phyloP scores from a whole-genome alignment of 2,797 vertebrate species.

The Chelon auratus region DNA sequence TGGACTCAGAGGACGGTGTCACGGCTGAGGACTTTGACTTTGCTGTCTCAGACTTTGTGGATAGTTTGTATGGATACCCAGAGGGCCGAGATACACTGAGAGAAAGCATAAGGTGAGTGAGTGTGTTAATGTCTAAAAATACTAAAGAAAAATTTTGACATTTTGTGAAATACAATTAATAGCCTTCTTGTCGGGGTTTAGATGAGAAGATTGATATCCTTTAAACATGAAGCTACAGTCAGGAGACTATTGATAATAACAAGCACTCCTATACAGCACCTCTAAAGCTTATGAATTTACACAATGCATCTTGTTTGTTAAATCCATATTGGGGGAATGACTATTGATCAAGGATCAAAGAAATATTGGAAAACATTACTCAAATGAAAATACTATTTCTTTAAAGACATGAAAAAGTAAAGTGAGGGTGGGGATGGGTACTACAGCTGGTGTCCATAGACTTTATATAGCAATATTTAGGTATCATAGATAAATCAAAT shows the following conservation, averaged over 20 bases:
- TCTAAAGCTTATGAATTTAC: background rate
- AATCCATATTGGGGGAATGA: background rate
- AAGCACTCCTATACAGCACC: too few species aligned
- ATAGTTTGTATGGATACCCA: slow-evolving; percentile 95
- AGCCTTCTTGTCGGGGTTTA: background rate
- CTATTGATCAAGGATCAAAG: background rate
- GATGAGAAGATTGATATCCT: background rate
- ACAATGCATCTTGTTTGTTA: background rate
- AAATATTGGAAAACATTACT: background rate
- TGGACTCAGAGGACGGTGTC: slow-evolving; percentile 94
- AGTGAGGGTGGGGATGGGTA: background rate
- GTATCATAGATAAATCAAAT: slow-evolving; percentile 1
- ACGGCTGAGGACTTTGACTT: slow-evolving; percentile 95
- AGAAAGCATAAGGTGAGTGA: slow-evolving; percentile 89
- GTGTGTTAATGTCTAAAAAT: background rate
- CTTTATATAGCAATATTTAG: slow-evolving; percentile 8
- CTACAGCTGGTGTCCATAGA: background rate
- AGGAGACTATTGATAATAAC: background rate
- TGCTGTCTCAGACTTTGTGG: slow-evolving; percentile 95
- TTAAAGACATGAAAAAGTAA: background rate
- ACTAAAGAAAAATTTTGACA: background rate
- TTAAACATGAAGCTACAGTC: slow-evolving; percentile 10
- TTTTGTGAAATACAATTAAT: background rate
- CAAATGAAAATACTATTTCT: background rate
- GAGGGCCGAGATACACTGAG: slow-evolving; percentile 93